Conservation (phyloP, 2,113 vertebrate genomes). For the Fulica atra region DNA sequence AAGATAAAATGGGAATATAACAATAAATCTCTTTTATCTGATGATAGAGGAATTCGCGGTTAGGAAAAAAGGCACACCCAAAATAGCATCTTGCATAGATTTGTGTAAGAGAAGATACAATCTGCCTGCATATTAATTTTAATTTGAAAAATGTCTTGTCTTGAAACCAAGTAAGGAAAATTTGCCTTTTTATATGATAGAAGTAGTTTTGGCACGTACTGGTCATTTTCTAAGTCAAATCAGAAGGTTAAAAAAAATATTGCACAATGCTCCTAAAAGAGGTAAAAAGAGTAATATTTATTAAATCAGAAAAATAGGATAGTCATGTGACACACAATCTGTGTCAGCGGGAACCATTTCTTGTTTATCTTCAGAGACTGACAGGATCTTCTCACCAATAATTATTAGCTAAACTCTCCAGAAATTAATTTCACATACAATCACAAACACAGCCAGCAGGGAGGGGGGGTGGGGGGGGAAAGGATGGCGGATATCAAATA, state of each 20-base stretch:
- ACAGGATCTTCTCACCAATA: not conserved
- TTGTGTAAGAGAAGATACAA: constrained; percentile 39
- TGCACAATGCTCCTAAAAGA: not conserved
- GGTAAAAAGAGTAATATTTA: not conserved
- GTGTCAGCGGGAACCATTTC: not conserved
- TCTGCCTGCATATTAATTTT: constrained; percentile 39
- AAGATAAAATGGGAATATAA: constrained; percentile 16
- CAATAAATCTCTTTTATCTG: constrained; percentile 59
- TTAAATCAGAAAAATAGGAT: constrained; percentile 23
- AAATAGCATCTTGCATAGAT: constrained; percentile 15
- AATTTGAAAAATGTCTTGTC: constrained; percentile 49
- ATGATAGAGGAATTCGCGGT: not conserved
- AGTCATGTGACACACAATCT: not conserved
- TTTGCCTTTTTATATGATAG: constrained; percentile 27
- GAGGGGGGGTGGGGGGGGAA: too few species aligned
- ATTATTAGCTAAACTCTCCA: constrained; percentile 21
- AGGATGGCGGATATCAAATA: not conserved
- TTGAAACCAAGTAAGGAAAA: constrained; percentile 43
- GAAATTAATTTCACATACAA: constrained; percentile 9
- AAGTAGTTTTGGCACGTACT: not conserved
- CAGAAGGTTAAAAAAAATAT: not conserved
- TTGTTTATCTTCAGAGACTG: not conserved
- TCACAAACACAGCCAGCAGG: not conserved
- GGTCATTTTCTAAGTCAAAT: not conserved
- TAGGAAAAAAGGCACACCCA: constrained; percentile 45